phyloP scores from a whole-genome alignment of 2,113 vertebrate genomes.

The Crotalus horridus region DNA sequence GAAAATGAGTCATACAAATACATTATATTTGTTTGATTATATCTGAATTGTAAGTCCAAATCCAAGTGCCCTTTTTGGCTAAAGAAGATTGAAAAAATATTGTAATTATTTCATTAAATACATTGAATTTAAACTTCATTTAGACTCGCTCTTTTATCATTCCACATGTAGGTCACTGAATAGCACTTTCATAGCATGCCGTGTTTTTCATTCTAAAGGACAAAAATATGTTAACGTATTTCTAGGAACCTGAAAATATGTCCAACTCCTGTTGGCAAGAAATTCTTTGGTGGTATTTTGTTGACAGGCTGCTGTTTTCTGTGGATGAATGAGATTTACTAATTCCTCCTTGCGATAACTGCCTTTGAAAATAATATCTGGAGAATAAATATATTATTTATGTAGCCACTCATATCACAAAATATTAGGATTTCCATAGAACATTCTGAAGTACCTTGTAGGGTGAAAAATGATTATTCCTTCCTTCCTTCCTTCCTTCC shows the following conservation, averaged over 20 bases:
- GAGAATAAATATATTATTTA: background rate
- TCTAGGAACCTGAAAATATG: background rate
- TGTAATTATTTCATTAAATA: background rate
- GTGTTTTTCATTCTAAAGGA: background rate
- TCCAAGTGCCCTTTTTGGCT: background rate
- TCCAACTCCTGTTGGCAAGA: background rate
- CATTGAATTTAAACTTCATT: background rate
- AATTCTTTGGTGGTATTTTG: background rate
- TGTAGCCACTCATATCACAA: background rate
- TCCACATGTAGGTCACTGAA: background rate
- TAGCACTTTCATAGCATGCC: background rate
- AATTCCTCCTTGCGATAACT: background rate
- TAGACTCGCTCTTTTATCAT: background rate
- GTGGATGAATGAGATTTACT: background rate
- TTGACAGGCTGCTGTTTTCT: background rate
- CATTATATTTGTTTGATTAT: background rate
- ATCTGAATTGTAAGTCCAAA: background rate
- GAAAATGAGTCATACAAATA: background rate
- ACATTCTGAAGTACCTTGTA: background rate
- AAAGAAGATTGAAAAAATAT: background rate
- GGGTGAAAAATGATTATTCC: background rate
- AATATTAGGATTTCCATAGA: background rate
- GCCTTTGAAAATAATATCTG: background rate
- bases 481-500: background rate
- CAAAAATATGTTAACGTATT: background rate